These are phyloP conservation scores for Nemotelus nigrinus DNA, from an alignment of 2,888 invertebrate genomes.

Conservation along the genomic window DNA sequence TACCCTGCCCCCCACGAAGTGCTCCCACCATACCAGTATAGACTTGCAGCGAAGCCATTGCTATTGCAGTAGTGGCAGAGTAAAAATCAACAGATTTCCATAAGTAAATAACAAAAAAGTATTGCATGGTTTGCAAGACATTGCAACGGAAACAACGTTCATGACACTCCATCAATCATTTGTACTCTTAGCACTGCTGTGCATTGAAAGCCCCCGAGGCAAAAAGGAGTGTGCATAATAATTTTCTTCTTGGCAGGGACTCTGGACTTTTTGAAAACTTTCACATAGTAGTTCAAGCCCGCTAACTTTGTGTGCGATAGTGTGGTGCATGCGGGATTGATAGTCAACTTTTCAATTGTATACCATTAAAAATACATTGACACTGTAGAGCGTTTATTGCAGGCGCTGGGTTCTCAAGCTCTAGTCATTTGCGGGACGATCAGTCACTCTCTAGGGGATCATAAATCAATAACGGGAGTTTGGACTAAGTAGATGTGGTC, in stretches of 20 bases:
- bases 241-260: conserved; percentile 35
- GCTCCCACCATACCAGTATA: neutral
- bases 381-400: conserved; percentile 9
- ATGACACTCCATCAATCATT: conserved; percentile 45
- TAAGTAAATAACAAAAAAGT: conserved; percentile 35
- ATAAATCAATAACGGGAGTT: conserved; percentile 21
- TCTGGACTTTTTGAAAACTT: conserved; percentile 5
- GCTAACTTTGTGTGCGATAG: too few relatives aligned
- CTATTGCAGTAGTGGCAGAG: conserved; percentile 1
- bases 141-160: conserved; percentile 42
- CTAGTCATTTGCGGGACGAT: conserved; percentile 16
- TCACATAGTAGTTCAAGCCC: neutral
- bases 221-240: conserved; percentile 33
- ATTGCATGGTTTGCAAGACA: conserved; percentile 35
- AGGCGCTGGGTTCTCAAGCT: conserved; percentile 10
- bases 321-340: too few relatives aligned
- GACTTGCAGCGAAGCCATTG: neutral
- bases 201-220: conserved; percentile 20
- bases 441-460: conserved; percentile 17
- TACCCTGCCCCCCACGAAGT: conserved; percentile 21
- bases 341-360: conserved; percentile 10
- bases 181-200: conserved; percentile 24
- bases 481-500: neutral
- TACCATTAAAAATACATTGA: conserved; percentile 34
- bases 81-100: conserved; percentile 41